Evolutionary conservation across 2,888 invertebrate species (phyloP), one percentile per base, ranked within the genome.

Genomic region (Hypomecis atomaria): DNA sequence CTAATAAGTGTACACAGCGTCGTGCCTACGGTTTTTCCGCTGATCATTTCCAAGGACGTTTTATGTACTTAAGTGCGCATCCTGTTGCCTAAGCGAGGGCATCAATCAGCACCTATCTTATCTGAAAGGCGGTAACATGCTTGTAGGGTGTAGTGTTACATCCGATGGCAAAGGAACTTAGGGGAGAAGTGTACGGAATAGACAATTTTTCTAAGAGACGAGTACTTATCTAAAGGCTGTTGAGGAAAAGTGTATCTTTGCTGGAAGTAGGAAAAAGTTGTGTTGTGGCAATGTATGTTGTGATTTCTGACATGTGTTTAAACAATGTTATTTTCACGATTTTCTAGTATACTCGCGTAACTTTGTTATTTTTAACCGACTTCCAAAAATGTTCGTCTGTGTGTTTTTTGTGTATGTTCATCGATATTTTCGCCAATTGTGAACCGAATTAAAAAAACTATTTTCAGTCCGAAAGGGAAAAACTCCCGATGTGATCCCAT

Each of bases 91-190:
- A 71, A 78, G 78, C 70, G 75, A 71, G 71, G 68, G 68, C 82
- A 83, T 84, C 81, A 78, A 83, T 83, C 83, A 81, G 56, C 70
- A 54, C 74, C 74, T 79, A 79, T 80, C 83, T 81, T 78, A 78
- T 78, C 78, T 67, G 59, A 52, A 43, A 67, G 56, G 67, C 59
- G 50, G 63, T 67, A 71, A 44, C 65, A 70, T 55, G 56, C 57
- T 52, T 64, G 43, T 56, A 48, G 52, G 54, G 53, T 54, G 56
- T 58, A 63, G 54, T 54, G 42, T 52, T 44, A 67, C 66, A 64
- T 67, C 63, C 64, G 63, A 54, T 38, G 43, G 50, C 10, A 36
- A 5, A n/a, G 10, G 38, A 55, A 34, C 23, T 11, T 33, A 38
- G 56, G 42, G 43, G 33, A 48, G 58, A 53, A 59, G 38, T 48